Conservation (phyloP, 2,888 invertebrate genomes). For the Troides helena region DNA sequence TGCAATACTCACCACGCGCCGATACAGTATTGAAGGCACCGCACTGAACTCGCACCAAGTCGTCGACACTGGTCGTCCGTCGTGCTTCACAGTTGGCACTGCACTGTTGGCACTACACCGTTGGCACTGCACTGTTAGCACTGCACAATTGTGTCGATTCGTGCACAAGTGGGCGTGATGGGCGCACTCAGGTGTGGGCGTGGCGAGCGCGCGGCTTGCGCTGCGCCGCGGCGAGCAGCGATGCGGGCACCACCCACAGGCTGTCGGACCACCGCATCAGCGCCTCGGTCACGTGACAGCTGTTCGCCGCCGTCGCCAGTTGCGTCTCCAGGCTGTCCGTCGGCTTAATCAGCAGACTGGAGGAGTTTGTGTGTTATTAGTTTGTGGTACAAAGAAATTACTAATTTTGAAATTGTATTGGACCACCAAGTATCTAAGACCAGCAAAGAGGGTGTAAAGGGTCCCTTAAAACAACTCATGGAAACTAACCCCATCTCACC, state of each 20-base stretch:
- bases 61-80: too few relatives aligned
- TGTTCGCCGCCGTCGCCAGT: constrained; percentile 92
- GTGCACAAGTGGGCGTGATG: neutral
- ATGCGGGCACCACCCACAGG: constrained; percentile 89
- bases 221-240: constrained; percentile 82
- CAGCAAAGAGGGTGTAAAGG: too few relatives aligned
- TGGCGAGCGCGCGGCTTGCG: constrained; percentile 63
- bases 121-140: neutral
- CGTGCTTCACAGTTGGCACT: neutral
- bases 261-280: constrained; percentile 88
- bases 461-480: too few relatives aligned
- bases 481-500: too few relatives aligned
- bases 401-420: too few relatives aligned
- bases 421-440: too few relatives aligned
- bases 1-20: too few relatives aligned
- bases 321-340: constrained; percentile 84
- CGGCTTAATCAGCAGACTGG: constrained; percentile 82
- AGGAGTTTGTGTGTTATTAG: constrained; percentile 30
- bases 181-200: constrained; percentile 51
- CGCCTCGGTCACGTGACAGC: constrained; percentile 91
- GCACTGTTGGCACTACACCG: neutral
- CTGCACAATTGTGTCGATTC: neutral
- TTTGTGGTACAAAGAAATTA: neutral
- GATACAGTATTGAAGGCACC: neutral
- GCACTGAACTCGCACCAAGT: neutral